These are phyloP conservation scores for Marcusenius ussheri DNA, from an alignment of 2,113 vertebrate genomes.

Conservation along the genomic window DNA sequence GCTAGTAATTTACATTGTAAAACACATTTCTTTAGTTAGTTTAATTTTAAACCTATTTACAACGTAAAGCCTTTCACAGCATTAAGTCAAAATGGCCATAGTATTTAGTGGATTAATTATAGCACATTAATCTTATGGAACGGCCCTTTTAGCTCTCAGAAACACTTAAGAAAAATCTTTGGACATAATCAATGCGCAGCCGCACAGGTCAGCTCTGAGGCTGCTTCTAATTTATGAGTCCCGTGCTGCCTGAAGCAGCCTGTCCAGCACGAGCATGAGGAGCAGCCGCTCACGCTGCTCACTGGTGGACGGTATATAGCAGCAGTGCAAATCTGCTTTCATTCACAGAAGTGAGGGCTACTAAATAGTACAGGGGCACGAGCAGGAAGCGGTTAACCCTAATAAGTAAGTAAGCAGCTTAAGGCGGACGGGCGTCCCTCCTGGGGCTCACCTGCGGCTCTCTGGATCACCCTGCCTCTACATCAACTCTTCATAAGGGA, in stretches of 20 bases:
- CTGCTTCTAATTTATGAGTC: not conserved
- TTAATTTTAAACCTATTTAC: slow-evolving; percentile 3
- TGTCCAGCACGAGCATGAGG: not conserved
- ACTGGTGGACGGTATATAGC: not conserved
- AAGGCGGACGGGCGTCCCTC: not conserved
- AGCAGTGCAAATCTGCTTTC: not conserved
- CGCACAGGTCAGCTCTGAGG: not conserved
- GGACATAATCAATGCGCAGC: not conserved
- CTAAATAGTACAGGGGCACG: not conserved
- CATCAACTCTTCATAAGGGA: not conserved
- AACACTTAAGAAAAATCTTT: not conserved
- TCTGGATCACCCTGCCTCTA: not conserved
- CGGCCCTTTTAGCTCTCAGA: not conserved
- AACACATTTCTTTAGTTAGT: slow-evolving; percentile 4
- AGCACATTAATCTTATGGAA: slow-evolving; percentile 4
- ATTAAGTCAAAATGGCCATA: not conserved
- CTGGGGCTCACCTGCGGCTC: not conserved
- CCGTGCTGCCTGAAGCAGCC: not conserved
- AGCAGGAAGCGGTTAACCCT: not conserved
- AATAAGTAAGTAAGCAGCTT: not conserved
- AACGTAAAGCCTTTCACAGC: slow-evolving; percentile 3
- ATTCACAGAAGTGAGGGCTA: not conserved
- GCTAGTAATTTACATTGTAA: not conserved
- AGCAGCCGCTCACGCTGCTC: not conserved
- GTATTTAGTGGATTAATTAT: slow-evolving; percentile 1